Evolutionary conservation across 2,888 invertebrate genomes (phyloP), one percentile per base, ranked within the genome.

Genomic region (Luperina testacea): DNA sequence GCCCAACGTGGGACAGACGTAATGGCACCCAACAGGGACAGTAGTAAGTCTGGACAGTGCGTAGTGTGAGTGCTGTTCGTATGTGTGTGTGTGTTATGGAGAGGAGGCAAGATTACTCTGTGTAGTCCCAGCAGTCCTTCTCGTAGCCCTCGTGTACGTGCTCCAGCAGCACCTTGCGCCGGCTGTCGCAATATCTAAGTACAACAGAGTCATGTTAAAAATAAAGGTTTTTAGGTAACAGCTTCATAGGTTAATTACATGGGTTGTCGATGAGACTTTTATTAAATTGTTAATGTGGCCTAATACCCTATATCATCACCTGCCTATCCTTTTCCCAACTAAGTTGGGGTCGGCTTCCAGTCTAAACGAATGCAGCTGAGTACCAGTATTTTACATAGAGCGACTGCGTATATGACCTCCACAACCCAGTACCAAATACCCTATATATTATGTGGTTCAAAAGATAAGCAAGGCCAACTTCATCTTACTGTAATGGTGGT

Each of bases 141-240:
- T 99, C 99, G 95, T 99, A 99, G 85, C 99, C 99, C 97, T 99
- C 99, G 95, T 99, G 99, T 74, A 99, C 99, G 95, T 99, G 99
- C 95, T 99, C 99, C 92, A 99, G 97, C 89, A 99, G 97, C 87
- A 99, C 99, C 97, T 99, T 99, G 91, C 99, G 98, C 92, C 99
- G 98, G 95, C 98, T 99, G 97, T 99, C 99, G 97, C 99, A 99
- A 96, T 99, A 99, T 97, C 99, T 99, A 96, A 68, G 96, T 9
- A 94, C 85, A 90, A 75, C 2, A 11, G 11, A 53, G 24, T 9
- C 48, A 20, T 15, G 24, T 78, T 32, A 75, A 8, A 20, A 48
- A 75, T 32, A 6, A 15, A 13, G 3, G 17, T 38, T 20, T 24
- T 67, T n/a, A 73, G 38, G 4, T 53, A 27, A 57, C 11, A 24